Conservation (phyloP, 2,888 invertebrate genomes). For the Xylophagus ater region DNA sequence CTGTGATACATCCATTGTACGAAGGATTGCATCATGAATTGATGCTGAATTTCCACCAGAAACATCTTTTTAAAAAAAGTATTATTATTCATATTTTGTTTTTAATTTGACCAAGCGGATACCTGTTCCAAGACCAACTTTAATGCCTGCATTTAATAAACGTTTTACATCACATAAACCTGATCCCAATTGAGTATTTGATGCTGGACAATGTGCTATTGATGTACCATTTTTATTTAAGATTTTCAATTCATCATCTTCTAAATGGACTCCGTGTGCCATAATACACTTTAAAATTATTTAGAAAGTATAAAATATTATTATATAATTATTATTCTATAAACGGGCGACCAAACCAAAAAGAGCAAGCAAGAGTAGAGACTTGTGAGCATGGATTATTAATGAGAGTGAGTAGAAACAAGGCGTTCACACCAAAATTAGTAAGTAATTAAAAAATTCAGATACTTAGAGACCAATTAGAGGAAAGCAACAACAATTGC, state of each 20-base stretch:
- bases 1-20: constrained; percentile 62
- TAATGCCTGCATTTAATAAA: constrained; percentile 51
- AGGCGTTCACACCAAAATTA: too few species aligned
- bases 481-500: too few species aligned
- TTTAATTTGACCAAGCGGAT: too few species aligned
- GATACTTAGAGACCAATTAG: too few species aligned
- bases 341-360: too few species aligned
- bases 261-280: constrained; percentile 73
- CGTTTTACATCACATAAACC: constrained; percentile 69
- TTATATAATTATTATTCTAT: too few species aligned
- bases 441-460: too few species aligned
- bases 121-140: constrained; percentile 82
- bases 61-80: constrained; percentile 51
- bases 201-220: constrained; percentile 77
- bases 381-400: too few species aligned
- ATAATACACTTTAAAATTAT: constrained; percentile 47
- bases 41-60: constrained; percentile 70
- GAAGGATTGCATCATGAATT: constrained; percentile 63
- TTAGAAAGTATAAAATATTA: constrained; percentile 8
- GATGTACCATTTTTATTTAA: constrained; percentile 51
- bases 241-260: constrained; percentile 54
- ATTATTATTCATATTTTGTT: neutral
- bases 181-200: constrained; percentile 69
- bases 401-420: too few species aligned
- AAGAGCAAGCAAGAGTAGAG: too few species aligned